Conservation (phyloP, 2,888 invertebrate species). For the Lithophane leautieri region DNA sequence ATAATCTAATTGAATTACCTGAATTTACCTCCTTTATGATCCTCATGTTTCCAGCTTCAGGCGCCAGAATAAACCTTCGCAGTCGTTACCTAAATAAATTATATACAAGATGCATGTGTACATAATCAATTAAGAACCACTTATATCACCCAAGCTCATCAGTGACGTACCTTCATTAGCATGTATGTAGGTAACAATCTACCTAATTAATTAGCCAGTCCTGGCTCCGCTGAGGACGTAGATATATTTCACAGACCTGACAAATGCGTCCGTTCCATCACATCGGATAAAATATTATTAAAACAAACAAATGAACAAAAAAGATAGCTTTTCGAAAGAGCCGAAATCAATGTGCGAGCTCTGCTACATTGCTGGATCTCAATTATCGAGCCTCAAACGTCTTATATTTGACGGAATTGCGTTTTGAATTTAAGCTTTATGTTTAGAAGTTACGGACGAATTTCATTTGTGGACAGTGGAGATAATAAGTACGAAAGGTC, state of each 20-base stretch:
- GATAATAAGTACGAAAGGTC: constrained; percentile 84
- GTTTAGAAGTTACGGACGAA: constrained; percentile 42
- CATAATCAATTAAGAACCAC: constrained; percentile 40
- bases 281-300: constrained; percentile 90
- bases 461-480: constrained; percentile 66
- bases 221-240: constrained; percentile 80
- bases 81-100: not conserved
- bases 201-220: constrained; percentile 86
- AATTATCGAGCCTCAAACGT: constrained; percentile 66
- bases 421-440: constrained; percentile 60
- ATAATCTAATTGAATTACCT: not conserved
- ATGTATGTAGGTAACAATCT: constrained; percentile 81
- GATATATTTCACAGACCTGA: constrained; percentile 88
- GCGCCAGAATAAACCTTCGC: not conserved
- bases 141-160: constrained; percentile 73
- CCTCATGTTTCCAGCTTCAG: not conserved
- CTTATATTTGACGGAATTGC: constrained; percentile 48
- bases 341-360: constrained; percentile 90
- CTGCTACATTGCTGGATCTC: constrained; percentile 80
- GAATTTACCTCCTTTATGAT: not conserved
- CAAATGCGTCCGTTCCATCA: constrained; percentile 90
- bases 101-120: constrained; percentile 16
- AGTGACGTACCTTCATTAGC: constrained; percentile 83
- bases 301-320: constrained; percentile 90
- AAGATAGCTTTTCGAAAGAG: constrained; percentile 88